Conservation (phyloP, 2,113 vertebrate species). For the Variabilichromis moorii region DNA sequence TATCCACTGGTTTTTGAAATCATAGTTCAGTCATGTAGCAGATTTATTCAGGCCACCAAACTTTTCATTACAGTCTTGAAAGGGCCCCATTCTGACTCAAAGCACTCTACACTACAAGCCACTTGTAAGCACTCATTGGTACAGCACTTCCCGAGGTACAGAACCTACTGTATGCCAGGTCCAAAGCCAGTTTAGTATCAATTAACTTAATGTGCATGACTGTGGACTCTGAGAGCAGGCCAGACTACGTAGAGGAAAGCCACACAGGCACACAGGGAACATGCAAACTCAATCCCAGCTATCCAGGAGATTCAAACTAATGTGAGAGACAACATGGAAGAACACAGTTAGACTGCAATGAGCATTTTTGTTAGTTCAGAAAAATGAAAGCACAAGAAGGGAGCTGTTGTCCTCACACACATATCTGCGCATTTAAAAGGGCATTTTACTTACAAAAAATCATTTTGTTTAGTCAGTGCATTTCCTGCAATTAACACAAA, state of each 20-base stretch:
- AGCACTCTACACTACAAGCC: neutral
- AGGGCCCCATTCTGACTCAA: neutral
- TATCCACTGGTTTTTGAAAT: neutral
- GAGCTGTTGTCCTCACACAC: neutral
- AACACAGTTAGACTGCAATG: neutral
- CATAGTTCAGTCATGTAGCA: neutral
- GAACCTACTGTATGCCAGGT: neutral
- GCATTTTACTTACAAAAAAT: neutral
- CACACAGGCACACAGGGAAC: neutral
- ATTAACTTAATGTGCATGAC: neutral
- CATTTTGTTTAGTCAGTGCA: neutral
- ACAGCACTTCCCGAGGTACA: neutral
- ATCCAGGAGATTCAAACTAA: neutral
- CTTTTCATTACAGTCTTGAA: neutral
- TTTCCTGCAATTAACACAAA: neutral
- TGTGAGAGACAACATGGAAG: neutral
- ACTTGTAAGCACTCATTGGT: neutral
- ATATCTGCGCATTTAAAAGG: neutral
- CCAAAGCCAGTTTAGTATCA: neutral
- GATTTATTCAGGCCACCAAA: neutral
- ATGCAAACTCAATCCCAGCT: neutral
- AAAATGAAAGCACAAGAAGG: neutral
- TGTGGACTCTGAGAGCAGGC: neutral
- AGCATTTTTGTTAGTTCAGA: neutral
- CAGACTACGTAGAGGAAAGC: neutral